Evolutionary conservation across 92 coral and sea anemone genomes (phyloP), one percentile per base, ranked within the genome.

Genomic region (Epizoanthus ramosus): DNA sequence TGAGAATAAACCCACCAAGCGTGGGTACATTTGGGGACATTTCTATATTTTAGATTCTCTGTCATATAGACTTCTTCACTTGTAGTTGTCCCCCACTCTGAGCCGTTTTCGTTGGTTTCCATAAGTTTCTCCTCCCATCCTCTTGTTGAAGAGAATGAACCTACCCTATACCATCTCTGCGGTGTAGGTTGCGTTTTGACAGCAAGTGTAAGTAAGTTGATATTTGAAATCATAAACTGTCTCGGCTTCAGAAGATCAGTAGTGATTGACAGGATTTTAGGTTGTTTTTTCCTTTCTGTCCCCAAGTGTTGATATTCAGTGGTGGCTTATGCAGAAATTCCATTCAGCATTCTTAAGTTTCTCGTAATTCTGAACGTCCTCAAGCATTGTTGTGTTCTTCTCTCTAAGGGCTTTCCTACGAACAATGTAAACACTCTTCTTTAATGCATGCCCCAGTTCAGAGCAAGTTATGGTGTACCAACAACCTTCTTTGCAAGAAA

Each of bases 261-360:
- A 24, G 88, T 79, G 5, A 79, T 39, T 18, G 91, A 86, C 12
- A 88, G 79, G 9, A 81, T 81, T 8, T 61, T 75, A 1, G 74
- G 47, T 88, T 88, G 31, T 0, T 28, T 28, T 28, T 54, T 45
- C 19, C 58, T 60, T 83, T 68, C 87, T 69, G 17, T 68, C 75
- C 18, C 35, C 67, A 79, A 88, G 66, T 10, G 87, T 83, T 70
- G 65, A 16, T 52, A 77, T 21, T n/a, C 85, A 88, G 63, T 75
- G 84, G 58, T 83, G 76, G 68, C 80, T 68, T 57, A 83, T 59
- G 41, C 66, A 71, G 63, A 53, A 50, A 79, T 59, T 83, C 87
- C 87, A 88, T 66, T 88, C 91, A 5, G 80, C 68, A 50, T 83
- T 87, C 71, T 76, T 71, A 3, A 83, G 80, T 68, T 88, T 28